Base-by-base conservation (phyloP, 2,113 vertebrate species). In the Anolis carolinensis region DNA sequence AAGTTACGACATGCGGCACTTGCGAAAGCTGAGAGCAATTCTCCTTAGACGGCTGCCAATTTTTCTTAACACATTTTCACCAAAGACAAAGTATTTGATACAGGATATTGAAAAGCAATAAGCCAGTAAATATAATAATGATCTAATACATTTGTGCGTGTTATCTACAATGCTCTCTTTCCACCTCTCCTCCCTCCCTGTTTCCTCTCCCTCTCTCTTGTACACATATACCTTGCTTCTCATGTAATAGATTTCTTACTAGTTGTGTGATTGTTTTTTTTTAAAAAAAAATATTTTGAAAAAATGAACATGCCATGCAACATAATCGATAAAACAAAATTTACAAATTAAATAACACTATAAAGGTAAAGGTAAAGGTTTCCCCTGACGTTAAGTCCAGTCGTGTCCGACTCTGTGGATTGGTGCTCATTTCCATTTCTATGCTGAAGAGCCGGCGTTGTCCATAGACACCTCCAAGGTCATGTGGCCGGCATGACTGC, bases 31-130 rank as follows among this genome's bases (percentile, higher is more conserved):
- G 39, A 67, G 59, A 50, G 70, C n/a, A 34, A 73, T 70, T 44
- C 81, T 70, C 25, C 62, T 48, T 68, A 84, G 70, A 84, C 82
- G 82, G 74, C 72, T 86, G 88, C 85, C 81, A 86, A 18, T 70
- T 52, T 44, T 83, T 82, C 50, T 59, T 7, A 68, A 48, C 59
- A 86, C 11, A 44, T 67, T 86, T 83, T 71, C 52, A n/a, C 34
- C 27, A 76, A 73, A 76, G 78, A 68, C 25, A 30, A 68, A 79
- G 32, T 76, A 71, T 55, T 59, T 36, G 71, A 63, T 39, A 79
- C 59, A 86, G 76, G 85, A 75, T 86, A 48, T 48, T 75, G 48
- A 86, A 86, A 67, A 62, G 77, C 48, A 77, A 65, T 48, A 77
- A 30, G 13, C 30, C 50, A 50, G 36, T 63, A 73, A 79, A 70